Conservation (phyloP, 2,113 vertebrate species). For the Upupa epops region DNA sequence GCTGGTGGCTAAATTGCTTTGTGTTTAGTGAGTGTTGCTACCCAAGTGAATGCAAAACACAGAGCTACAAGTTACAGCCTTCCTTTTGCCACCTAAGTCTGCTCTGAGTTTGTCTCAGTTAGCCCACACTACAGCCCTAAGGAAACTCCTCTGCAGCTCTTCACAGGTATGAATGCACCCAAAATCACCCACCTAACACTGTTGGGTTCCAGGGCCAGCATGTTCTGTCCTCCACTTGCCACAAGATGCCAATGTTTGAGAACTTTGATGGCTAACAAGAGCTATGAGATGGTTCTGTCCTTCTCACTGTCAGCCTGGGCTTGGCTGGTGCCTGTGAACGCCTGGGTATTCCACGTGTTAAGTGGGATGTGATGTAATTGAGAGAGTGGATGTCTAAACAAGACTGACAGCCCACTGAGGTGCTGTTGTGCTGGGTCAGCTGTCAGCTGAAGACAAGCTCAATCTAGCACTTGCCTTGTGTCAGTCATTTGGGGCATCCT, state of each 20-base stretch:
- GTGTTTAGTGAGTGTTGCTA: neutral
- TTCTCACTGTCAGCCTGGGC: neutral
- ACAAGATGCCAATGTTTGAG: slow-evolving; percentile 63
- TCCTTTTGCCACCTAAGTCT: neutral
- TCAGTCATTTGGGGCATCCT: neutral
- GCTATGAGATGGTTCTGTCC: neutral
- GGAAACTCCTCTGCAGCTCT: neutral
- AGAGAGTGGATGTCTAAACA: neutral
- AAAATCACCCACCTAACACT: neutral
- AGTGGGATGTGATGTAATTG: neutral
- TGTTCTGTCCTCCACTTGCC: slow-evolving; percentile 23
- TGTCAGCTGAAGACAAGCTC: neutral
- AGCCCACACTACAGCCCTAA: neutral
- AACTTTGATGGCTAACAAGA: neutral
- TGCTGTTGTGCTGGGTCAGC: slow-evolving; percentile 18
- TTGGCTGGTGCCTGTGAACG: neutral
- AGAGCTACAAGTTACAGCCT: neutral
- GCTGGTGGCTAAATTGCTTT: neutral
- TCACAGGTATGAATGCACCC: neutral
- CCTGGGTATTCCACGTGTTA: neutral
- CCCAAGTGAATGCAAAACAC: neutral
- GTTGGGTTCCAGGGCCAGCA: neutral
- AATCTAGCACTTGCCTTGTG: neutral
- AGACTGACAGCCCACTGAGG: neutral
- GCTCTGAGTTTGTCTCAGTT: neutral